phyloP scores from a whole-genome alignment of 1,140 invertebrate genomes.

The Drosophila simulans region DNA sequence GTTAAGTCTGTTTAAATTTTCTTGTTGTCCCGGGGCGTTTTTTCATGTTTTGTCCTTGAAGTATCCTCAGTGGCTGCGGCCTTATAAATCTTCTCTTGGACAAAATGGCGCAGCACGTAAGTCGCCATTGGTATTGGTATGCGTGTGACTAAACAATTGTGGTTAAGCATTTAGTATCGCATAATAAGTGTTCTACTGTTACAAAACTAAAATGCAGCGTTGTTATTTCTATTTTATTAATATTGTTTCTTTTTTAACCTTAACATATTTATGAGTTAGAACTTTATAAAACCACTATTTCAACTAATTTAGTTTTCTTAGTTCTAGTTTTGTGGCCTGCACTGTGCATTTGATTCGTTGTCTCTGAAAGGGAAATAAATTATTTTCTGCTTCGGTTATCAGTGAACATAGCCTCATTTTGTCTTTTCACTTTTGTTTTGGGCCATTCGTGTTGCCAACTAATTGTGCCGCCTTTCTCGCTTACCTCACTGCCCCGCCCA shows the following conservation, averaged over 20 bases:
- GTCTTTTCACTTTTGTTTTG: slow-evolving; percentile 63
- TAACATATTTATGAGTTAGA: not conserved
- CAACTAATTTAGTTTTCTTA: no score
- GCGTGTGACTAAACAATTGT: slow-evolving; percentile 15
- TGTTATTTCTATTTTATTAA: no score
- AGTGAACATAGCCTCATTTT: slow-evolving; percentile 28
- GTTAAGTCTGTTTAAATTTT: slow-evolving; percentile 61
- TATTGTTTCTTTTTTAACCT: no score
- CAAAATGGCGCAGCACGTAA: slow-evolving; percentile 74
- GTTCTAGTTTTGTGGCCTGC: no score
- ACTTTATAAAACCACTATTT: no score
- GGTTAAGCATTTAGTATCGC: not conserved
- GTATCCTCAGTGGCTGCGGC: slow-evolving; percentile 71
- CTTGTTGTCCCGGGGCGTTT: slow-evolving; percentile 30
- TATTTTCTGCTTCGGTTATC: slow-evolving; percentile 60
- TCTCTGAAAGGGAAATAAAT: slow-evolving; percentile 56
- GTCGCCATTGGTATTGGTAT: slow-evolving; percentile 18
- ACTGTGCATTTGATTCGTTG: slow-evolving; percentile 22
- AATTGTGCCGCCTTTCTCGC: slow-evolving; percentile 52
- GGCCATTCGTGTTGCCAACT: slow-evolving; percentile 57
- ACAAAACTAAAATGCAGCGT: no score
- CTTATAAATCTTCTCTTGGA: slow-evolving; percentile 69
- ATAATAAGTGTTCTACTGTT: not conserved
- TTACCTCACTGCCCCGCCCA: slow-evolving; percentile 14
- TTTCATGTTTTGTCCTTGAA: slow-evolving; percentile 68